phyloP scores from a whole-genome alignment of 2,888 invertebrate genomes.

The Nephrocerus scutellatus region DNA sequence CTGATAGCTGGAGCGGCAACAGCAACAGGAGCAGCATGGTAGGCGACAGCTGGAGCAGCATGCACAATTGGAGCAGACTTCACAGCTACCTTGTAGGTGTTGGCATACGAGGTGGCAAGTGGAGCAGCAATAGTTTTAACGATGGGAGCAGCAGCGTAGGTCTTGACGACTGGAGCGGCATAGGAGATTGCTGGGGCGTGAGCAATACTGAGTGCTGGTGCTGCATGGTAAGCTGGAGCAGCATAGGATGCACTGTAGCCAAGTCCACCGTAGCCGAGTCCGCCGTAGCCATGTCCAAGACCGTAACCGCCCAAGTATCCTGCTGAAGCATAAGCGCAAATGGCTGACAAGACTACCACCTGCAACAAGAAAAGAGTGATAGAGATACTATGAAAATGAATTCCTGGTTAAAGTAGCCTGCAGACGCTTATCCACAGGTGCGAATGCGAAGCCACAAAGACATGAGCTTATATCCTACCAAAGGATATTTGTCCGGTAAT shows the following conservation, averaged over 20 bases:
- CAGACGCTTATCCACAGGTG: too few species aligned
- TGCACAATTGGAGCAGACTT: conserved; percentile 40
- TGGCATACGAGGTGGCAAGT: conserved; percentile 44
- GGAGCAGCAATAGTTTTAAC: conserved; percentile 38
- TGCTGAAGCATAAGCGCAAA: conserved; percentile 47
- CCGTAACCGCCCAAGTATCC: conserved; percentile 41
- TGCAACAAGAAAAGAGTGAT: conserved; percentile 21
- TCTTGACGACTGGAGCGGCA: conserved; percentile 35
- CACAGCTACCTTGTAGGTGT: conserved; percentile 43
- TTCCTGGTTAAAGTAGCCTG: too few species aligned
- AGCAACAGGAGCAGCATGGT: conserved; percentile 30
- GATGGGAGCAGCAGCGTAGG: conserved; percentile 37
- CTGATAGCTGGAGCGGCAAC: conserved; percentile 39
- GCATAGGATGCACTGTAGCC: conserved; percentile 33
- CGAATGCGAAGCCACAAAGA: too few species aligned
- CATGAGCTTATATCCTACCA: too few species aligned
- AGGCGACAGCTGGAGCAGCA: conserved; percentile 27
- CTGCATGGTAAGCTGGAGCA: conserved; percentile 30
- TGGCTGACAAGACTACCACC: conserved; percentile 44
- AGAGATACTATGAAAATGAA: too few species aligned
- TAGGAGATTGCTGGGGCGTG: conserved; percentile 34
- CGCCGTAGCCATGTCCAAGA: conserved; percentile 27
- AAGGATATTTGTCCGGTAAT: too few species aligned
- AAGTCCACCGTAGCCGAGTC: conserved; percentile 40
- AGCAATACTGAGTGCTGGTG: conserved; percentile 22